phyloP scores from a whole-genome alignment of 2,888 invertebrate genomes.

The Cheilosia vernalis region DNA sequence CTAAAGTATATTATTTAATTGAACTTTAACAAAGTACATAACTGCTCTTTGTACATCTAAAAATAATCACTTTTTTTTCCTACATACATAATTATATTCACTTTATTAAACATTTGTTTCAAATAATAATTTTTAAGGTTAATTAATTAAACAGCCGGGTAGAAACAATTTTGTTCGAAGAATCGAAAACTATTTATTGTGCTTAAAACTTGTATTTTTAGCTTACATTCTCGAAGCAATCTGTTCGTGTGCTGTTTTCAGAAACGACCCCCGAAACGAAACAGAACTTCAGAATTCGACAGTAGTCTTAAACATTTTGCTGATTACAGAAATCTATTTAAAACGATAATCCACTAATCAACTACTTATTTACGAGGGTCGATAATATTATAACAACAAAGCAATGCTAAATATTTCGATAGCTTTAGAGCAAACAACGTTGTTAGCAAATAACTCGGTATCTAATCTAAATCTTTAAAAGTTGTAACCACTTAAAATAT shows the following conservation, averaged over 20 bases:
- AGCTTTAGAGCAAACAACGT: too few relatives aligned
- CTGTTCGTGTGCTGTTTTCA: not conserved
- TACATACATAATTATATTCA: too few relatives aligned
- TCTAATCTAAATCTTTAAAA: not conserved
- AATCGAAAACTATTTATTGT: too few relatives aligned
- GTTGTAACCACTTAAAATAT: too few relatives aligned
- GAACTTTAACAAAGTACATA: too few relatives aligned
- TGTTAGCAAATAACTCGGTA: too few relatives aligned
- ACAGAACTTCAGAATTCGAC: constrained; percentile 21
- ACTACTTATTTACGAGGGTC: not conserved
- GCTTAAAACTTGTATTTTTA: not conserved
- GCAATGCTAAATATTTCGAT: not conserved
- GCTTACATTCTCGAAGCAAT: not conserved
- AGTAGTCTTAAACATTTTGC: too few relatives aligned
- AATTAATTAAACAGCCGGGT: not conserved
- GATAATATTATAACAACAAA: not conserved
- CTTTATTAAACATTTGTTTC: too few relatives aligned
- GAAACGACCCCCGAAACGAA: constrained; percentile 26
- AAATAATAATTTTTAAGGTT: too few relatives aligned
- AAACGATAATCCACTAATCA: constrained; percentile 20
- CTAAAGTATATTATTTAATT: too few relatives aligned
- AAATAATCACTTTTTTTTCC: too few relatives aligned
- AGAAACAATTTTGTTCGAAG: not conserved
- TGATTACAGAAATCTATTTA: constrained; percentile 13
- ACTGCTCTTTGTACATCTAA: too few relatives aligned